A percentile compares a stretch with the other conserved stretches of the same genome.
Conservation (phyloP, 2,113 vertebrate species). For the Eudyptes chrysolophus region DNA sequence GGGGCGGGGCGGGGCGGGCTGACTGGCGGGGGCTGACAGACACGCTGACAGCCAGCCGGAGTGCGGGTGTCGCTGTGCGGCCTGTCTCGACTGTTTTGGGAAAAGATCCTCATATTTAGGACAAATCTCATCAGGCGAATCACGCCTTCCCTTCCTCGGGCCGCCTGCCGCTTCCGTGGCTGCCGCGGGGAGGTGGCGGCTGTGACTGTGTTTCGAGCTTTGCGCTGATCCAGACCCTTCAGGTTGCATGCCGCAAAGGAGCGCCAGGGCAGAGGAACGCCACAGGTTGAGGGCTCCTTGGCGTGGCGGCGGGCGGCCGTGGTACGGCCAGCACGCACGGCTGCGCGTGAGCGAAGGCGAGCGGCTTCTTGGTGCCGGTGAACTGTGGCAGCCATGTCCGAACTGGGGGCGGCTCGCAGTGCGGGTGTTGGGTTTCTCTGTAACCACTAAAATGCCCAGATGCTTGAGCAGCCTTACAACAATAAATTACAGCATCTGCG, state of each 20-base stretch:
- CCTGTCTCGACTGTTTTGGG: too few relatives aligned
- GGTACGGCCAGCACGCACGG: rapidly evolving
- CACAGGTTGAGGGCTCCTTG: rapidly evolving
- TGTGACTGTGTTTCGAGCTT: too few relatives aligned
- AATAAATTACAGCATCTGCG: not conserved
- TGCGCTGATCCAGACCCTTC: too few relatives aligned
- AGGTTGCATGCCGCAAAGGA: rapidly evolving
- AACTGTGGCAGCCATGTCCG: rapidly evolving
- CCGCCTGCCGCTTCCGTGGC: not conserved
- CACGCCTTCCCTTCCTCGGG: too few relatives aligned
- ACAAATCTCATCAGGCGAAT: not conserved
- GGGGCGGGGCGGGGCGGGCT: not conserved
- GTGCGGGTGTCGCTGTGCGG: too few relatives aligned
- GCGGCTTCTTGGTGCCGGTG: rapidly evolving
- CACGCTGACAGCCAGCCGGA: rapidly evolving
- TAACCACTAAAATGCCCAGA: rapidly evolving
- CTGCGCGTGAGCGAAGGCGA: rapidly evolving
- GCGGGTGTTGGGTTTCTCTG: not conserved
- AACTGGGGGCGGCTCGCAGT: rapidly evolving
- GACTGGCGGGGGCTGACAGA: too few relatives aligned
- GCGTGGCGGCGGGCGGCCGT: not conserved
- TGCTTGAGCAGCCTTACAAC: not conserved
- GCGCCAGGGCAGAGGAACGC: rapidly evolving
- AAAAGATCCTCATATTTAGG: rapidly evolving
- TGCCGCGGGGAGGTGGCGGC: too few relatives aligned